Evolutionary conservation across 2,888 invertebrate species (phyloP), one percentile per base, ranked within the genome.

Genomic region (Sesia apiformis): DNA sequence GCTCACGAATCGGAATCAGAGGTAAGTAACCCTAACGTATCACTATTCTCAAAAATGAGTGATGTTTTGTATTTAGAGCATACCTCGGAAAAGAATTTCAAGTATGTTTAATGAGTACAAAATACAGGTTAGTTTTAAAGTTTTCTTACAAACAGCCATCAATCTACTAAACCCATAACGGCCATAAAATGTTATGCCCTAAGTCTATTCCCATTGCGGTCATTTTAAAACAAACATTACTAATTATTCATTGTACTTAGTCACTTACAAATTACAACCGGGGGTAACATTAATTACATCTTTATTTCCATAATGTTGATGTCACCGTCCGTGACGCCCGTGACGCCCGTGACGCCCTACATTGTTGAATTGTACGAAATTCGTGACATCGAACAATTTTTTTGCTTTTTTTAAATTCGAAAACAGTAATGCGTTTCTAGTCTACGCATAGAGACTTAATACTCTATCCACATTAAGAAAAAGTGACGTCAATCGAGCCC

Each of bases 201-300:
- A 50, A 54, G 56, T 51, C 38, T 43, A 6, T 54, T 66, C 69
- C 69, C 68, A 52, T 41, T 52, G 52, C 63, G 55, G 62, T 59
- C 61, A 58, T 69, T 61, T 60, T 55, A 61, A 65, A 69, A 69
- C 66, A 57, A 61, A 51, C 58, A 59, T 56, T 23, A 52, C 8
- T 43, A 58, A 58, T 58, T 57, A 61, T 61, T 62, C 58, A 61
- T 51, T 57, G 49, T 55, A 50, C 40, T 41, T 42, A 56, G 58
- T 57, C 59, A 60, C 60, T 61, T 62, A 65, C 63, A 64, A 67
- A 65, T 65, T 64, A 63, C 56, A 46, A 51, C 39, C 59, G 41
- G 49, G 55, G 60, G 60, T 54, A 38, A 52, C 59, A 65, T 65
- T 63, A 64, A 64, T 64, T 61, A 67, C 53, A 58, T 57, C 59